phyloP scores from a whole-genome alignment of 2,888 invertebrate genomes.

The Euzophera pinguis region DNA sequence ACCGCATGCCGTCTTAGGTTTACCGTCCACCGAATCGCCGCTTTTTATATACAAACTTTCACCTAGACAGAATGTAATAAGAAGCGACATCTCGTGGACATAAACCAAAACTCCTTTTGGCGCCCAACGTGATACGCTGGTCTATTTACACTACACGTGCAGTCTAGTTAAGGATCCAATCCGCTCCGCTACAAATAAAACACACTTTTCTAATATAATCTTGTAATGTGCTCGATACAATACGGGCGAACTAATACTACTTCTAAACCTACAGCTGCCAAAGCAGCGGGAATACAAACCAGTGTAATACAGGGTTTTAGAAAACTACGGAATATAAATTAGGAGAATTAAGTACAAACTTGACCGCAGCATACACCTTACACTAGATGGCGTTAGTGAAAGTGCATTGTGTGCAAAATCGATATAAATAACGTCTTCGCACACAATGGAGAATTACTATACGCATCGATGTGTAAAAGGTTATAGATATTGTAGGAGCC shows the following conservation, averaged over 20 bases:
- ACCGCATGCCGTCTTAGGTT: conserved; percentile 1
- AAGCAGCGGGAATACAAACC: conserved; percentile 47
- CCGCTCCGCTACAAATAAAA: conserved; percentile 58
- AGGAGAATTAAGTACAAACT: conserved; percentile 66
- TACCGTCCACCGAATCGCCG: not conserved
- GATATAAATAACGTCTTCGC: not conserved
- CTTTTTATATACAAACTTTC: not conserved
- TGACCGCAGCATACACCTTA: not conserved
- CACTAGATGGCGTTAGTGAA: not conserved
- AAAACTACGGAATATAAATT: conserved; percentile 33
- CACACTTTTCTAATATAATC: conserved; percentile 74
- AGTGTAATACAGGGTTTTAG: conserved; percentile 55
- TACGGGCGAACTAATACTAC: conserved; percentile 65
- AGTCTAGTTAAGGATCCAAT: conserved; percentile 9
- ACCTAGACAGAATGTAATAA: not conserved
- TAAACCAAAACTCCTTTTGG: not conserved
- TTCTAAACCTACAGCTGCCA: conserved; percentile 45
- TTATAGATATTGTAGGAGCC: conserved; percentile 7
- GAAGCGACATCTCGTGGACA: not conserved
- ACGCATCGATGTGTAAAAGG: not conserved
- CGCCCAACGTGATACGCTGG: not conserved
- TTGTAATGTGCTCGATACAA: conserved; percentile 76
- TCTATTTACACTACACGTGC: conserved; percentile 8
- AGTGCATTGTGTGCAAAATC: not conserved
- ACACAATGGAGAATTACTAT: not conserved